These are phyloP conservation scores for Hiodon tergisus DNA, from an alignment of 2,113 vertebrate genomes.

Conservation along the genomic window DNA sequence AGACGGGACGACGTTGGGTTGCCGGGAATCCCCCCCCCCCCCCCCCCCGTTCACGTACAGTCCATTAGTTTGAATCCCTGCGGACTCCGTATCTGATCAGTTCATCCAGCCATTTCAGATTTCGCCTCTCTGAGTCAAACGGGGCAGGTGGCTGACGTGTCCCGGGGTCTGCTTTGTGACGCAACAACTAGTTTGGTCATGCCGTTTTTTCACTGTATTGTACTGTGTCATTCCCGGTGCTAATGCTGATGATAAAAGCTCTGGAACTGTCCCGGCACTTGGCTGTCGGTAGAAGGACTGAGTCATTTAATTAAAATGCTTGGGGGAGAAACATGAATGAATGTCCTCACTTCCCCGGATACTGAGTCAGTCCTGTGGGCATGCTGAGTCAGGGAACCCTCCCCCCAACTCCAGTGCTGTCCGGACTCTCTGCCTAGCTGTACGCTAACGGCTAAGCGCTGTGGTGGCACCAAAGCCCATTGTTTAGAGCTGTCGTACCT, in stretches of 20 bases:
- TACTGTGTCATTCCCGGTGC: too few species aligned
- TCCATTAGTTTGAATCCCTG: too few species aligned
- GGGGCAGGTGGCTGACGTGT: too few species aligned
- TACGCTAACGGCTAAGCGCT: not conserved
- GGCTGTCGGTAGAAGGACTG: not conserved
- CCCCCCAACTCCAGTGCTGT: not conserved
- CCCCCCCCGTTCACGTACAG: not conserved
- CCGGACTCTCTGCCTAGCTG: not conserved
- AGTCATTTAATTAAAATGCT: not conserved
- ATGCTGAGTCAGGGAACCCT: slow-evolving; percentile 6
- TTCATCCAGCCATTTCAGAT: too few species aligned
- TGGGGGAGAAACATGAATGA: not conserved
- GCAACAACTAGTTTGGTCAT: too few species aligned
- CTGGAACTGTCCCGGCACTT: not conserved
- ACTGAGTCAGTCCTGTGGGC: slow-evolving; percentile 6
- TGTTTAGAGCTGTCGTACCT: too few species aligned
- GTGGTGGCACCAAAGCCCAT: too few species aligned
- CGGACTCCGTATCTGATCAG: too few species aligned
- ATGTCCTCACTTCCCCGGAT: not conserved
- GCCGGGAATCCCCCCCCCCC: not conserved
- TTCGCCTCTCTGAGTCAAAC: too few species aligned
- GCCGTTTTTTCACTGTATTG: too few species aligned
- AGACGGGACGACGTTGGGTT: too few species aligned
- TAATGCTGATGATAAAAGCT: not conserved
- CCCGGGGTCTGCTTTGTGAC: too few species aligned